Evolutionary conservation across 2,797 vertebrate genomes (phyloP), one percentile per base, ranked within the genome.

Genomic region (Crotalus adamanteus): DNA sequence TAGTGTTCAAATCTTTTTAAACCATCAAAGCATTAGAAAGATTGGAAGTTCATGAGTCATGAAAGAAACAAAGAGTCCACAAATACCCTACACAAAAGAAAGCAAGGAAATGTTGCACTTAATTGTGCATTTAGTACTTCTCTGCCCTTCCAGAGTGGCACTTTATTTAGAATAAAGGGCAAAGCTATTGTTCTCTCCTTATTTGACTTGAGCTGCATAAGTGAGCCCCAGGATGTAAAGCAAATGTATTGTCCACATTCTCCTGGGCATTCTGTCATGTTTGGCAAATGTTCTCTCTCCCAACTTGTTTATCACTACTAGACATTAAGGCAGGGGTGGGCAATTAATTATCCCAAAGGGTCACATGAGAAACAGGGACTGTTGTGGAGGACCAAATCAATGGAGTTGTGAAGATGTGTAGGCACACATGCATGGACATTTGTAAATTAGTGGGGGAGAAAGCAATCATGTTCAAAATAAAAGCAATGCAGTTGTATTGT

Each of bases 1-100:
- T 88, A 59, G 18, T 86, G 9, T n/a, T 31, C 0, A 87, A 42
- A 25, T 14, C 37, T 61, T 51, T 0, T 0, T 0, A 18, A 92
- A 18, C n/a, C 92, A 3, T 0, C 47, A 93, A 12, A 5, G 11
- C 42, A 1, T 55, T 31, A 61, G 6, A 16, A 57, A 11, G n/a
- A n/a, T 28, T 94, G 60, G 92, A 47, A 14, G 37, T 83, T 83
- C 73, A 93, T 0, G 92, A 0, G 4, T 65, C 87, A 20, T 90
- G 86, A 42, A 89, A 9, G 57, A 22, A 3, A 73, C 31, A 7
- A 0, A 37, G 42, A 25, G 42, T 83, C 18, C 55, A 37, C 57
- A 87, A 73, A 14, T 18, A 59, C 11, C 31, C 47, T 92, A 22
- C 47, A 88, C 60, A 65, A 87, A 37, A 42, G 3, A 87, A 28